A percentile compares a stretch with the other conserved stretches of the same genome.
phyloP scores from a whole-genome alignment of 2,113 vertebrate species.

The Mola mola region DNA sequence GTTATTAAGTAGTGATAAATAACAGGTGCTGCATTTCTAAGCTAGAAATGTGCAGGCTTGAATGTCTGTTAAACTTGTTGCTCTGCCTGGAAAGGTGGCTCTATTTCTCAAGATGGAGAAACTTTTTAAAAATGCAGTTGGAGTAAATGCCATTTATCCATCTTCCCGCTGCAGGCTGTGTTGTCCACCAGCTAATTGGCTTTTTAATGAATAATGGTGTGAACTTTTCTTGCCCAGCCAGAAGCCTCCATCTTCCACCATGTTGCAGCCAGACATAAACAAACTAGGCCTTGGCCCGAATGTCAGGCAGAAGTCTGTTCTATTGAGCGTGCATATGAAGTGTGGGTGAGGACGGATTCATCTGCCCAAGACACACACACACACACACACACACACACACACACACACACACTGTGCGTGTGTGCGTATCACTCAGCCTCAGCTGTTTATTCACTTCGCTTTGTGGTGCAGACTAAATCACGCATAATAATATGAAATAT shows the following conservation, averaged over 20 bases:
- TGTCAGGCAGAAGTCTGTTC: neutral
- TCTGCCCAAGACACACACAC: no score
- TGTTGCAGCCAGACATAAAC: constrained; percentile 17
- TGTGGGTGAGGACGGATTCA: constrained; percentile 1
- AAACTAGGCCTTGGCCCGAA: neutral
- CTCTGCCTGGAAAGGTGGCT: no score
- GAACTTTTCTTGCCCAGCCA: constrained; percentile 6
- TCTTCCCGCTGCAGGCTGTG: neutral
- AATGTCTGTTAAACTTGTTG: no score
- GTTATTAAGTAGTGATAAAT: no score
- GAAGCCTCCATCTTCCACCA: neutral
- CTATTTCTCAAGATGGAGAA: no score
- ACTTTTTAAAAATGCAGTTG: no score
- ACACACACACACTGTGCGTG: neutral
- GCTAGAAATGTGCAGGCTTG: no score
- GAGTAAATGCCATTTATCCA: neutral
- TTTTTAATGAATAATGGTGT: constrained; percentile 11
- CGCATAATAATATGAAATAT: no score
- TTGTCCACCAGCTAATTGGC: constrained; percentile 5
- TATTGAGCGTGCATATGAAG: neutral
- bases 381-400: neutral
- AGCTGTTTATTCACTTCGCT: no score
- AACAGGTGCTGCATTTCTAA: no score
- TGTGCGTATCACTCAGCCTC: no score
- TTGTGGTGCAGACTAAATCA: no score